Conservation (phyloP, 2,113 vertebrate species). For the Hippocampus zosterae region DNA sequence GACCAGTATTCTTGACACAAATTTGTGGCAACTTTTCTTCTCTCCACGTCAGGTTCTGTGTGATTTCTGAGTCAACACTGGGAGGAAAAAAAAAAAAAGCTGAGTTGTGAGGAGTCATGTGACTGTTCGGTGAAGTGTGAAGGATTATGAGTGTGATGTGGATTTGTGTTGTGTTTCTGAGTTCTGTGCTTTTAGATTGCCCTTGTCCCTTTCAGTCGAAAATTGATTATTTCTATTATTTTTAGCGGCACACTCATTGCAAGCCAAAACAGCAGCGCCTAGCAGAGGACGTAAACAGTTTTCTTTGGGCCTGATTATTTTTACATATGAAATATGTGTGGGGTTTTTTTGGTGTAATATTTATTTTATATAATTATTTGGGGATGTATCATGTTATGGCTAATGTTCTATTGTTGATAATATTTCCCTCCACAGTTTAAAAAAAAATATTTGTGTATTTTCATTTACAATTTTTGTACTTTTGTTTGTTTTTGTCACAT, state of each 20-base stretch:
- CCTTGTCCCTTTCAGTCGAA: neutral
- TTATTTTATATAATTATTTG: neutral
- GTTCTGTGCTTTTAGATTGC: neutral
- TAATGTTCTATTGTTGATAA: too few relatives aligned
- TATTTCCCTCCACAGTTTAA: too few relatives aligned
- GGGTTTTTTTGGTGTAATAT: neutral
- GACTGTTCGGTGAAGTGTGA: neutral
- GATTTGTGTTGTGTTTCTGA: neutral
- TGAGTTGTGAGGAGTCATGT: slow-evolving; percentile 29
- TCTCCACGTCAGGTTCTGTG: neutral
- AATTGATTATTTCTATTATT: neutral
- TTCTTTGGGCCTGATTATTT: neutral
- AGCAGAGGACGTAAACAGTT: neutral
- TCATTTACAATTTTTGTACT: too few relatives aligned
- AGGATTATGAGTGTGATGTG: neutral
- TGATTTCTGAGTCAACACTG: neutral
- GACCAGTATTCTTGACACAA: neutral
- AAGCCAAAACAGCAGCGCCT: neutral
- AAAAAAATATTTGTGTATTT: too few relatives aligned
- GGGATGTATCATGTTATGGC: too few relatives aligned
- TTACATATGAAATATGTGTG: neutral
- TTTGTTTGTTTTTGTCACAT: too few relatives aligned
- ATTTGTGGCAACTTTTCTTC: neutral
- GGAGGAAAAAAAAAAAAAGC: neutral
- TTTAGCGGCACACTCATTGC: neutral